Percentiles rank a stretch among this genome's conserved stretches.
Evolutionary conservation across 2,113 vertebrate species (phyloP).

Genomic region (Scomber japonicus): DNA sequence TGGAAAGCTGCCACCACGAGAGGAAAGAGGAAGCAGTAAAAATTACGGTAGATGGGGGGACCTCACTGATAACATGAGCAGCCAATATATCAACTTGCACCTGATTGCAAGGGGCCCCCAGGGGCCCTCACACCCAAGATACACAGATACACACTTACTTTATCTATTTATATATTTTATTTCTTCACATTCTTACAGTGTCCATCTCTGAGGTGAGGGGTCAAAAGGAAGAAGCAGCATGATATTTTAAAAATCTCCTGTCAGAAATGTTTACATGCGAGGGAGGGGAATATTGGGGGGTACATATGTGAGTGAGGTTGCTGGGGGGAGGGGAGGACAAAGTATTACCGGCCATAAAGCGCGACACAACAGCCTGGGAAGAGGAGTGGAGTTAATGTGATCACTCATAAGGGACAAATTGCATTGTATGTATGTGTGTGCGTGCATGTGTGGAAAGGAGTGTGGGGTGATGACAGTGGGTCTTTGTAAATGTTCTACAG

Average conservation of each 20-base stretch:
- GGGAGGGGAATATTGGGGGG: slow-evolving; percentile 55
- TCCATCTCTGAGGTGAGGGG: slow-evolving; percentile 89
- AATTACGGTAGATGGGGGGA: slow-evolving; percentile 68
- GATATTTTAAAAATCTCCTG: slow-evolving; percentile 91
- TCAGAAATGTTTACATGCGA: slow-evolving; percentile 90
- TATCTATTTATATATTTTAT: slow-evolving; percentile 86
- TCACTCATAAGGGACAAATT: slow-evolving; percentile 89
- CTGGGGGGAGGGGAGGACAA: slow-evolving; percentile 77
- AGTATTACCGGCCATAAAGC: slow-evolving; percentile 90
- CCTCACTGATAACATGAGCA: slow-evolving; percentile 86
- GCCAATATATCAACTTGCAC: slow-evolving; percentile 92
- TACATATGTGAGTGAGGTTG: slow-evolving; percentile 50
- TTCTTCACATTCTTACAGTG: slow-evolving; percentile 89
- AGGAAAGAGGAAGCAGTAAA: slow-evolving; percentile 80
- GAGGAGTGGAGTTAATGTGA: slow-evolving; percentile 88
- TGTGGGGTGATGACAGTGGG: slow-evolving; percentile 27
- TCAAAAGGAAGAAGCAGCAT: slow-evolving; percentile 88
- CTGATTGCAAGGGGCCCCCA: slow-evolving; percentile 85
- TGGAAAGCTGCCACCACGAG: slow-evolving; percentile 84
- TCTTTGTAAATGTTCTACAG: slow-evolving; percentile 37
- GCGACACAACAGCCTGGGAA: slow-evolving; percentile 86
- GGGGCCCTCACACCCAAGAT: slow-evolving; percentile 27
- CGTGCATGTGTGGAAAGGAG: slow-evolving; percentile 22
- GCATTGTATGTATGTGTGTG: slow-evolving; percentile 45
- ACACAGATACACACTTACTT: slow-evolving; percentile 11